phyloP scores from a whole-genome alignment of 2,797 vertebrate species.

The Kryptopterus vitreolus region DNA sequence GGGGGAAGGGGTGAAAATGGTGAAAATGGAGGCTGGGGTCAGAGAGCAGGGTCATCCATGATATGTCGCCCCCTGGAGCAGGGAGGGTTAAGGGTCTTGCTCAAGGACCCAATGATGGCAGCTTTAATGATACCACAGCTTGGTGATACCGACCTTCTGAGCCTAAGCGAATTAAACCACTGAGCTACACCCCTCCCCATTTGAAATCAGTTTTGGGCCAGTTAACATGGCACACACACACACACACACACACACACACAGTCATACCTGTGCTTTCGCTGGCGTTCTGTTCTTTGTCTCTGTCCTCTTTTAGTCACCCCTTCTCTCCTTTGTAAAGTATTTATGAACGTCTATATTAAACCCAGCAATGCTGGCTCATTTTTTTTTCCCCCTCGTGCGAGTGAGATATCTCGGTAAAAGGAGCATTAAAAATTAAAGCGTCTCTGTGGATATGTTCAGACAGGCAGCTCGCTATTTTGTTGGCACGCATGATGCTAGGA shows the following conservation, averaged over 20 bases:
- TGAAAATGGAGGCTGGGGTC: no score
- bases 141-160: no score
- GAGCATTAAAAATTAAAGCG: conserved; percentile 47
- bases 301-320: conserved; percentile 11
- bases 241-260: not conserved
- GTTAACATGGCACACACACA: conserved; percentile 11
- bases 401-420: conserved; percentile 44
- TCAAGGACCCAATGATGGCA: no score
- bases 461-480: conserved; percentile 21
- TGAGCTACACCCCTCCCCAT: no score
- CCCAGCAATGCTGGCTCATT: conserved; percentile 37
- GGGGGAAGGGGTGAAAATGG: conserved; percentile 51
- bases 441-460: conserved; percentile 30
- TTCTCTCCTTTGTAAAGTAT: conserved; percentile 52
- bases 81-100: no score
- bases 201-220: conserved; percentile 31
- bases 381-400: conserved; percentile 46
- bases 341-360: conserved; percentile 58
- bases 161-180: no score
- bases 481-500: conserved; percentile 24
- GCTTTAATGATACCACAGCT: no score
- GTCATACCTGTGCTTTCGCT: conserved; percentile 34
- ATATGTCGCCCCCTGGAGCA: no score
- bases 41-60: no score
- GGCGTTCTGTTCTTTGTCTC: conserved; percentile 32